Conservation (phyloP, 35 echinoderm and acorn worm species). For the Amphiura filiformis region DNA sequence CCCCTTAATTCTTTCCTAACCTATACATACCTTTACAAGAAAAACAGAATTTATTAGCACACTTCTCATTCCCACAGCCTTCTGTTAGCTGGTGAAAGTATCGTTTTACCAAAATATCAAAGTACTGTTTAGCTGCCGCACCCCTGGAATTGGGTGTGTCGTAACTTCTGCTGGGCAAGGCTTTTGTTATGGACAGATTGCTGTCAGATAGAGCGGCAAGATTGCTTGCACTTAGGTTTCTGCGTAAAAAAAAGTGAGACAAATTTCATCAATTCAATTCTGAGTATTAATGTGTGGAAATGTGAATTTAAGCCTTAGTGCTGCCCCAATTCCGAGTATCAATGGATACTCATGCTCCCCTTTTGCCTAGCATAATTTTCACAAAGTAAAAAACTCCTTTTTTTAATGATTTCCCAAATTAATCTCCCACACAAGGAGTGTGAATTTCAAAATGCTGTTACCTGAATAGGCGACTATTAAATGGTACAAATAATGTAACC, state of each 20-base stretch:
- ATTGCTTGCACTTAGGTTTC: slow-evolving; percentile 95
- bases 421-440: too few species aligned
- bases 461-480: too few species aligned
- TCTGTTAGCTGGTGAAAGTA: slow-evolving; percentile 85
- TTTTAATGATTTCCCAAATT: too few species aligned
- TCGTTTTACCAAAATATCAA: slow-evolving; percentile 72
- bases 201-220: slow-evolving; percentile 87
- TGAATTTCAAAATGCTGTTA: too few species aligned
- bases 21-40: slow-evolving; percentile 70
- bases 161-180: slow-evolving; percentile 66
- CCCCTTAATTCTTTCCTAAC: too few species aligned
- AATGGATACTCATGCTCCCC: not conserved
- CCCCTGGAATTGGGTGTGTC: slow-evolving; percentile 65
- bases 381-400: too few species aligned
- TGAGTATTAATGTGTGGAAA: too few species aligned
- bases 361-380: not conserved
- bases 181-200: slow-evolving; percentile 85
- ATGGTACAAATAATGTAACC: too few species aligned
- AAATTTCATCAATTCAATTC: too few species aligned
- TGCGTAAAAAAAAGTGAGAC: slow-evolving; percentile 2
- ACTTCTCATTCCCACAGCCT: slow-evolving; percentile 73
- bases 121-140: slow-evolving; percentile 49
- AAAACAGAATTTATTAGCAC: slow-evolving; percentile 78
- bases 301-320: too few species aligned
- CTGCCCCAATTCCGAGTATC: too few species aligned